Evolutionary conservation across 2,888 invertebrate genomes (phyloP).

Genomic region (Helobdella robusta): DNA sequence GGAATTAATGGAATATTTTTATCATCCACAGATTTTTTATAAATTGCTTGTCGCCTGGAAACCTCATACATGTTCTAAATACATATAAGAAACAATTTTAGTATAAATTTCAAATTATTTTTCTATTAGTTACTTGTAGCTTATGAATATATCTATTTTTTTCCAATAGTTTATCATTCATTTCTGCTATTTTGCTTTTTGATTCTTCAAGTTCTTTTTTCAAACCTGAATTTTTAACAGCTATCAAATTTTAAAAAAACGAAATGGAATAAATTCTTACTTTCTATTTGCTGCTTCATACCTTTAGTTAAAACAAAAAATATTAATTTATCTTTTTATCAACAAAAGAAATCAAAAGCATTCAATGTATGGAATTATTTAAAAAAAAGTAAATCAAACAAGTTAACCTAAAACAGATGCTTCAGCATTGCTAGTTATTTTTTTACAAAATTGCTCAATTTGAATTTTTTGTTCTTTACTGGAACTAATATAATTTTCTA

Average conservation of each 20-base stretch:
- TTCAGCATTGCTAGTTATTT: slow-evolving; percentile 8
- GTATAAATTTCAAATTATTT: neutral
- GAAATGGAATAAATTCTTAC: neutral
- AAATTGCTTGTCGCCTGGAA: neutral
- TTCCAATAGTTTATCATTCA: slow-evolving; percentile 8
- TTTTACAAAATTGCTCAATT: slow-evolving; percentile 10
- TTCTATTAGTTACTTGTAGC: neutral
- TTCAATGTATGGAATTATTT: neutral
- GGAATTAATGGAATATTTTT: neutral
- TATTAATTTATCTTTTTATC: neutral
- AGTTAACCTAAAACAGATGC: slow-evolving; percentile 1
- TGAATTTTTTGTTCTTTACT: slow-evolving; percentile 5
- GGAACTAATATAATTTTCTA: slow-evolving; percentile 4
- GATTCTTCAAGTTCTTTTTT: slow-evolving; percentile 11
- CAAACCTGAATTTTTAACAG: neutral
- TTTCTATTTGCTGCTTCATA: slow-evolving; percentile 8
- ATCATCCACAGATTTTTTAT: neutral
- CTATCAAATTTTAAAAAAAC: neutral
- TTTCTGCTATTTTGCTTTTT: neutral
- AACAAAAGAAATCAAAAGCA: neutral
- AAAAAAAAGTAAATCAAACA: neutral
- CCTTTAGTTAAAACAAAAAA: neutral
- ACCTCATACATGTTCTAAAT: slow-evolving; percentile 12
- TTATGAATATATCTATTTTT: slow-evolving; percentile 13
- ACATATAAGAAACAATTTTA: neutral